These are phyloP conservation scores for Piezodorus guildinii DNA, from an alignment of 1,140 invertebrate species.

Conservation along the genomic window DNA sequence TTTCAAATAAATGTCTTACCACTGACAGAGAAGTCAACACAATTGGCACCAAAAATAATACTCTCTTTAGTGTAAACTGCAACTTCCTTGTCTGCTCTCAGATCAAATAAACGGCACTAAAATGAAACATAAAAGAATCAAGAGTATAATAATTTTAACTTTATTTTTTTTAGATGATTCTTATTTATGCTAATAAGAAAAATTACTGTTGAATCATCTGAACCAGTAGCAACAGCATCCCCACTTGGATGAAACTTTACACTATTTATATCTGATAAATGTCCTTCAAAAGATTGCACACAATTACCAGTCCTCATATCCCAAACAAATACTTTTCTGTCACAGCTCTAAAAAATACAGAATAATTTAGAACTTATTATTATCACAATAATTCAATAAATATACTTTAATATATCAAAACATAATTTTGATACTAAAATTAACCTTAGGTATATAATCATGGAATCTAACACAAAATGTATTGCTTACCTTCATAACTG, in stretches of 20 bases:
- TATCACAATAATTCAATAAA: neutral
- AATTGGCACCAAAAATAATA: conserved; percentile 96
- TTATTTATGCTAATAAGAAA: neutral
- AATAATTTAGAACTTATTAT: neutral
- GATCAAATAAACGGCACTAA: conserved; percentile 91
- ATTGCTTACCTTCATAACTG: too few relatives aligned
- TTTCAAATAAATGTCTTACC: conserved; percentile 41
- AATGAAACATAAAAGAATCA: conserved; percentile 30
- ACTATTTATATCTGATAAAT: conserved; percentile 96
- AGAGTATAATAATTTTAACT: neutral
- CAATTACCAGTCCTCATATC: conserved; percentile 97
- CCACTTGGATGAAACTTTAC: conserved; percentile 99
- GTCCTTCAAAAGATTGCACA: conserved; percentile 97
- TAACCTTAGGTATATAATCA: too few relatives aligned
- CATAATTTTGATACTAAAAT: too few relatives aligned
- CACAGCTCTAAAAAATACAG: conserved; percentile 61
- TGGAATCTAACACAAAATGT: too few relatives aligned
- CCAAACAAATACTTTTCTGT: conserved; percentile 96
- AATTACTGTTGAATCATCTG: conserved; percentile 88
- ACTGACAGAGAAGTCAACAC: conserved; percentile 94
- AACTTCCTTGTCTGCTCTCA: conserved; percentile 94
- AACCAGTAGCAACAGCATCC: conserved; percentile 94
- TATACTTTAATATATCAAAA: neutral
- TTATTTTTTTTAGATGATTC: neutral
- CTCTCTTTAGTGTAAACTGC: conserved; percentile 94